Percentiles rank a stretch among this genome's conserved stretches.
Evolutionary conservation across 2,888 invertebrate species (phyloP).

Genomic region (Branchipolynoe longqiensis): DNA sequence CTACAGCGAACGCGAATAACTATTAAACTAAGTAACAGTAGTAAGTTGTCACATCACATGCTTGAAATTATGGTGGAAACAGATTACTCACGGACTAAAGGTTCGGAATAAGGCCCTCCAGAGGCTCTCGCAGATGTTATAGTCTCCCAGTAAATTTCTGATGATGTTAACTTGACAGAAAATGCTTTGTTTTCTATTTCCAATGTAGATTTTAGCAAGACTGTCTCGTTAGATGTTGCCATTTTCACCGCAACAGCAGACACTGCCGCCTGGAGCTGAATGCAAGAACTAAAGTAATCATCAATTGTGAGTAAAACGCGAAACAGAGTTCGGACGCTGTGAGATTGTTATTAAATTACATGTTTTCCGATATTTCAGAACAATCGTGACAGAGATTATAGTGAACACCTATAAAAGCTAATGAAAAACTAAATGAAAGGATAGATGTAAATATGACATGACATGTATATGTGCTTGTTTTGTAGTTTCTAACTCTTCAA

Average conservation of each 20-base stretch:
- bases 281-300: background rate
- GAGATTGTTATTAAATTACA: too few species aligned
- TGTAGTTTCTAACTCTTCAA: too few species aligned
- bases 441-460: too few species aligned
- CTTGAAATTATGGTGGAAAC: too few species aligned
- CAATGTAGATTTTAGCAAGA: conserved; percentile 63
- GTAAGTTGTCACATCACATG: too few species aligned
- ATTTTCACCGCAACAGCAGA: conserved; percentile 20
- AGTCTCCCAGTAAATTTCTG: conserved; percentile 65
- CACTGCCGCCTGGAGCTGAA: background rate
- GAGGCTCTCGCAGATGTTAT: conserved; percentile 63
- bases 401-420: too few species aligned
- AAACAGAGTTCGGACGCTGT: background rate
- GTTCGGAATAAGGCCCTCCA: conserved; percentile 64
- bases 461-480: too few species aligned
- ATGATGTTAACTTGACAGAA: conserved; percentile 64
- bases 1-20: too few species aligned
- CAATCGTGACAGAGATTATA: too few species aligned
- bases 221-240: conserved; percentile 62
- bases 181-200: conserved; percentile 64
- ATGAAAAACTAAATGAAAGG: too few species aligned
- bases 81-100: conserved; percentile 63
- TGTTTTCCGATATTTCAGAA: too few species aligned
- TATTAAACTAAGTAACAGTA: too few species aligned
- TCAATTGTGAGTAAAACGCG: background rate